Percentiles rank a stretch among this genome's conserved stretches.
Evolutionary conservation across 2,113 vertebrate genomes (phyloP).

Genomic region (Sebastes schlegelii): DNA sequence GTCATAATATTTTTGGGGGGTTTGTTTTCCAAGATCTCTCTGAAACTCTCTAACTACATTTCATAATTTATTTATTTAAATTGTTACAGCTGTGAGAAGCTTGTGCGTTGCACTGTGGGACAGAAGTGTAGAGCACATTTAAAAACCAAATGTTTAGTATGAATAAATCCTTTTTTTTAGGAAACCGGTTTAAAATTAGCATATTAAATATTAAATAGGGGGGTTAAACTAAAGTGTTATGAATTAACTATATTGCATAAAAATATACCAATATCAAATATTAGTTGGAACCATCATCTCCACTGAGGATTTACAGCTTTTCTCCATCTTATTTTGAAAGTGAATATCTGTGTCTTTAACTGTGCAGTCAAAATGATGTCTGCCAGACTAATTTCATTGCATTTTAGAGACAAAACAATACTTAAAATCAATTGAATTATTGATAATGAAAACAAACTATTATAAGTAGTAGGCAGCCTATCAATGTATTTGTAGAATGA

Average conservation of each 20-base stretch:
- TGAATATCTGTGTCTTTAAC: background rate
- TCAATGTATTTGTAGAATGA: background rate
- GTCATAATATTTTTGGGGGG: background rate
- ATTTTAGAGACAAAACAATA: background rate
- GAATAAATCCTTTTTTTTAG: background rate
- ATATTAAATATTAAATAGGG: too few relatives aligned
- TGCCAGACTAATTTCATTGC: background rate
- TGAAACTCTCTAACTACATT: background rate
- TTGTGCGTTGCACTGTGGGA: background rate
- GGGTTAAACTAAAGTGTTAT: background rate
- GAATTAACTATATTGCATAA: background rate
- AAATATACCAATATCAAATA: background rate
- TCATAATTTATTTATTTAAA: background rate
- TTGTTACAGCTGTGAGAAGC: background rate
- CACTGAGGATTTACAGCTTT: background rate
- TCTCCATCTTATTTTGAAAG: too few relatives aligned
- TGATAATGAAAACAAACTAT: background rate
- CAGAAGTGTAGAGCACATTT: background rate
- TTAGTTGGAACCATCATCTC: background rate
- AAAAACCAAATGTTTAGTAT: background rate
- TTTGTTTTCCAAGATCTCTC: conserved; percentile 10
- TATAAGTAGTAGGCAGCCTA: background rate
- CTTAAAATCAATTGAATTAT: background rate
- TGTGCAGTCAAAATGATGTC: background rate
- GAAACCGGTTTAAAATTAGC: background rate